Evolutionary conservation across 2,888 invertebrate genomes (phyloP).

Genomic region (Rosalia funebris): DNA sequence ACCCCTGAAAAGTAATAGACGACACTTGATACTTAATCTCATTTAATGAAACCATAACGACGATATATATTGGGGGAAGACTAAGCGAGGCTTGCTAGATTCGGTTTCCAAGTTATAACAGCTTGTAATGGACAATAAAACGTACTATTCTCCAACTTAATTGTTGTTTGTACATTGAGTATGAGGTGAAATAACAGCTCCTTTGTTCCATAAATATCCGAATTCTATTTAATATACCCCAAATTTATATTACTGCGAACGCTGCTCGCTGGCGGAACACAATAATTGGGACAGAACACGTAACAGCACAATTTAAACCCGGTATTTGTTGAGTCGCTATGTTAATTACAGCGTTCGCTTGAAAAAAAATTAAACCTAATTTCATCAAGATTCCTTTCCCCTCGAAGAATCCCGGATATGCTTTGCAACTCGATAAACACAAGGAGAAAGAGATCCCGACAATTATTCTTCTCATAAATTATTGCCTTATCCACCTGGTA

Average conservation of each 20-base stretch:
- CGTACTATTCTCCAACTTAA: conserved; percentile 4
- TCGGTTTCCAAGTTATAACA: conserved; percentile 8
- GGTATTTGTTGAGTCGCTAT: no score
- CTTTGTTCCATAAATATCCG: neutral
- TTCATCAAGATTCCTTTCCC: neutral
- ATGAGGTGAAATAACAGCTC: neutral
- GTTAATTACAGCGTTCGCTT: no score
- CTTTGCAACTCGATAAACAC: neutral
- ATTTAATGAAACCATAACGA: conserved; percentile 1
- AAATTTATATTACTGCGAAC: neutral
- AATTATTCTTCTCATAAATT: no score
- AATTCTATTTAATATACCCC: neutral
- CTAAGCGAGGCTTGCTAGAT: conserved; percentile 4
- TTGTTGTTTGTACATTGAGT: conserved; percentile 8
- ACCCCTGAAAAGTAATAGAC: neutral
- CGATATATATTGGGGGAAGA: conserved; percentile 3
- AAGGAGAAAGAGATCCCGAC: no score
- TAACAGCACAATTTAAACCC: neutral
- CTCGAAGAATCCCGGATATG: neutral
- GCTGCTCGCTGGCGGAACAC: neutral
- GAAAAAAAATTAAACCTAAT: neutral
- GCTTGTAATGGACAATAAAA: conserved; percentile 10
- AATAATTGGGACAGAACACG: neutral
- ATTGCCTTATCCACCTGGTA: no score
- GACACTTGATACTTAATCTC: conserved; percentile 1